phyloP scores from a whole-genome alignment of 1,140 invertebrate genomes.

The Pissodes strobi region DNA sequence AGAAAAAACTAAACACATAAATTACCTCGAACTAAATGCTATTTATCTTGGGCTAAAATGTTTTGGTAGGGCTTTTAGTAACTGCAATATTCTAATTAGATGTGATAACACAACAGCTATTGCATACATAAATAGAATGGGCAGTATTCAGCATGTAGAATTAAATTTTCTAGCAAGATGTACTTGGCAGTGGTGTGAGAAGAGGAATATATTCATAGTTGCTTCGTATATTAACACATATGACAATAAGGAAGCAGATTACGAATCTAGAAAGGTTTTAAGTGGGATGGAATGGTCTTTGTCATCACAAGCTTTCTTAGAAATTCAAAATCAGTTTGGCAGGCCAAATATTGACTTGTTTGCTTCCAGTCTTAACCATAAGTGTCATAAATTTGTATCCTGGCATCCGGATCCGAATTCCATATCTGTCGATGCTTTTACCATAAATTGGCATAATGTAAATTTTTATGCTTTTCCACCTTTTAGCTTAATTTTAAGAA shows the following conservation, averaged over 20 bases:
- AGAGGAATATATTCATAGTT: conserved; percentile 1
- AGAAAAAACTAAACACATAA: conserved; percentile 6
- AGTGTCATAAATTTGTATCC: conserved; percentile 41
- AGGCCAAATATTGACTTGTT: conserved; percentile 45
- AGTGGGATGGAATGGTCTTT: conserved; percentile 5
- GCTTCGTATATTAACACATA: neutral
- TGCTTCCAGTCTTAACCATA: conserved; percentile 43
- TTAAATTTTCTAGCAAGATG: neutral
- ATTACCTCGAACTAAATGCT: conserved; percentile 14
- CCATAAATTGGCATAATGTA: conserved; percentile 34
- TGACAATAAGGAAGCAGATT: neutral
- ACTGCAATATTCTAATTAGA: conserved; percentile 3
- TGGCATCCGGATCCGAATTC: conserved; percentile 40
- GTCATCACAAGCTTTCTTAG: conserved; percentile 3
- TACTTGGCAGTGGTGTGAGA: neutral
- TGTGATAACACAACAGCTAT: conserved; percentile 19
- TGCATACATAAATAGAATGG: conserved; percentile 5
- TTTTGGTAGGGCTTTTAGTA: conserved; percentile 1
- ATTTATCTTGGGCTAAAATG: conserved; percentile 14
- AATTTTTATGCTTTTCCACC: conserved; percentile 47
- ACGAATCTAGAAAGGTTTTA: neutral
- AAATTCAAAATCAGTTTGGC: conserved; percentile 34
- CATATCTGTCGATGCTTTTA: conserved; percentile 44
- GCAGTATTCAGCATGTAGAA: neutral
- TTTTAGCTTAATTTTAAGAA: conserved; percentile 37